Evolutionary conservation across 2,797 vertebrate species (phyloP).

Genomic region (Sarcophilus harrisii): DNA sequence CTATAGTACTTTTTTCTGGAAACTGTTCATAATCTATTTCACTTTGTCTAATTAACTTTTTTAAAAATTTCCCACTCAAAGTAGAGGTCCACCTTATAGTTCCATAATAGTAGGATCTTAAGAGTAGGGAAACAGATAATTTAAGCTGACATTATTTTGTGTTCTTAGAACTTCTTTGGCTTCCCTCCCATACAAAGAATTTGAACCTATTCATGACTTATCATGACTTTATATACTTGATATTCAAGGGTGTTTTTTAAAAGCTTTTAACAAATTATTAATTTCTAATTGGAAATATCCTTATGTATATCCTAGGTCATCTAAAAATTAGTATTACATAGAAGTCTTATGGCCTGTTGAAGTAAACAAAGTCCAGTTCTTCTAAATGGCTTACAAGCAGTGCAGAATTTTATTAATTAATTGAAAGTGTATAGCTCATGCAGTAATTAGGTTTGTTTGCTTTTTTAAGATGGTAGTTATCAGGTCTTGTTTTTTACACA

Average conservation of each 20-base stretch:
- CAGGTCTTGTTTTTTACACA: neutral
- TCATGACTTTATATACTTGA: conserved; percentile 3
- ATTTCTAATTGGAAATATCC: conserved; percentile 31
- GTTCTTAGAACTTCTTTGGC: conserved; percentile 30
- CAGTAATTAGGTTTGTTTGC: neutral
- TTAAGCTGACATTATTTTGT: neutral
- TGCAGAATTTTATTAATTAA: neutral
- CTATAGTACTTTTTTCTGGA: neutral
- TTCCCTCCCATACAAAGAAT: neutral
- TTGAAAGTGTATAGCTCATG: neutral
- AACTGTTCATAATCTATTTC: neutral
- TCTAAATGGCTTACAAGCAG: conserved; percentile 36
- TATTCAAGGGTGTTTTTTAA: neutral
- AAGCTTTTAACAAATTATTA: conserved; percentile 14
- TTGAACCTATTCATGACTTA: neutral
- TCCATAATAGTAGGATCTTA: neutral
- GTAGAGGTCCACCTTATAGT: neutral
- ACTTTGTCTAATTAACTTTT: neutral
- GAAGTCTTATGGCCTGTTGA: neutral
- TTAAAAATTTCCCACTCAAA: neutral
- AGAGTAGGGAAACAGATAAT: conserved; percentile 26
- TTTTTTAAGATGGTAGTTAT: neutral
- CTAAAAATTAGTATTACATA: conserved; percentile 18
- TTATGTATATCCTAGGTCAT: conserved; percentile 11
- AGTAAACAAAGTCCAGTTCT: neutral